Evolutionary conservation across 2,113 vertebrate genomes (phyloP).

Genomic region (Thunnus maccoyii): DNA sequence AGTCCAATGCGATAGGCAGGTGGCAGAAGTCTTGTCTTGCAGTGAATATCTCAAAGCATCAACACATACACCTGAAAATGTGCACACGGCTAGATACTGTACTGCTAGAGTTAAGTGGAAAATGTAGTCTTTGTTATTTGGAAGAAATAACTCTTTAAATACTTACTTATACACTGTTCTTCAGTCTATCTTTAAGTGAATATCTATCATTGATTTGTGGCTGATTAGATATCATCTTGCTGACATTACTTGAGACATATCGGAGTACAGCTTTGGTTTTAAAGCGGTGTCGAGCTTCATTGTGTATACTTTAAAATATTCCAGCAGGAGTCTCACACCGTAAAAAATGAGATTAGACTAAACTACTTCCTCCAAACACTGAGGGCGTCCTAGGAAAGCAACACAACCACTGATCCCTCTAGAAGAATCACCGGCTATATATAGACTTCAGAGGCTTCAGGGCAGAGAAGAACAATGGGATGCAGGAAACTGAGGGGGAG

Average conservation of each 20-base stretch:
- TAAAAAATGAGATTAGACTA: slow-evolving; percentile 59
- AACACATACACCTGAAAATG: not conserved
- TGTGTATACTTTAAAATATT: slow-evolving; percentile 18
- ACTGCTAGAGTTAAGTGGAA: too few species aligned
- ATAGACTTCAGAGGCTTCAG: slow-evolving; percentile 68
- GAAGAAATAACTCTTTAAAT: not conserved
- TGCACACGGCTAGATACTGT: too few species aligned
- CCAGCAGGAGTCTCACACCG: slow-evolving; percentile 18
- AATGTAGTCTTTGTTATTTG: not conserved
- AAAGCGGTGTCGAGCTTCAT: slow-evolving; percentile 6
- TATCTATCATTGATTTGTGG: not conserved
- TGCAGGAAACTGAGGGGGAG: slow-evolving; percentile 55
- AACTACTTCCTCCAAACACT: slow-evolving; percentile 66
- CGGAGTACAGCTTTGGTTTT: not conserved
- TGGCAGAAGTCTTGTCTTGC: too few species aligned
- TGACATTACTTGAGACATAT: not conserved
- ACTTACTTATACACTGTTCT: not conserved
- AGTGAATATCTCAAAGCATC: not conserved
- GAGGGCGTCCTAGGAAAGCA: slow-evolving; percentile 59
- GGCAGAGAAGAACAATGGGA: slow-evolving; percentile 69
- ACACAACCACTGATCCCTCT: slow-evolving; percentile 50
- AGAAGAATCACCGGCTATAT: slow-evolving; percentile 71
- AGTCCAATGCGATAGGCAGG: too few species aligned
- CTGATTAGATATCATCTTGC: not conserved
- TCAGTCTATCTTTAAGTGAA: not conserved